phyloP scores from a whole-genome alignment of 1,140 invertebrate genomes.

The Drosophila punjabiensis region DNA sequence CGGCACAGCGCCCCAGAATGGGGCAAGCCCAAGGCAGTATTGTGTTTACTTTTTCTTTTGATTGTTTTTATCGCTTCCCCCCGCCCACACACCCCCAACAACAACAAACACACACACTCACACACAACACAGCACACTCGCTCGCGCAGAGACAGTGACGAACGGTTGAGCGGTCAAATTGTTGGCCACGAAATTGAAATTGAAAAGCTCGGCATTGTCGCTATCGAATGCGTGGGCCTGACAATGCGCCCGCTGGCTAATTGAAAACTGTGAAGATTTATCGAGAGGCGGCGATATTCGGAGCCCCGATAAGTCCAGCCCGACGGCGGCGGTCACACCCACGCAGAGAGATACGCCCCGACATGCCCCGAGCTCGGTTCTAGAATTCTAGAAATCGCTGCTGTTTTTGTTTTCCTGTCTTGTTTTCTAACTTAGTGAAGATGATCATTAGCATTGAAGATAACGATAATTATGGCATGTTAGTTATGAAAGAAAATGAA shows the following conservation, averaged over 20 bases:
- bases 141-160: constrained; percentile 21
- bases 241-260: constrained; percentile 28
- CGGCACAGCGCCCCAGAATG: constrained; percentile 65
- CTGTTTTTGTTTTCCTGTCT: constrained; percentile 67
- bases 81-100: constrained; percentile 30
- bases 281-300: constrained; percentile 21
- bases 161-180: constrained; percentile 42
- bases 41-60: constrained; percentile 65
- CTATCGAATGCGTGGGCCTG: constrained; percentile 27
- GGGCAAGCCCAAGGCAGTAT: constrained; percentile 78
- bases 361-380: constrained; percentile 32
- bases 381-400: constrained; percentile 50
- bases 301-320: constrained; percentile 3
- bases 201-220: constrained; percentile 32
- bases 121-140: constrained; percentile 31
- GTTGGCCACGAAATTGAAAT: constrained; percentile 41
- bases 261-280: constrained; percentile 26
- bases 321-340: constrained; percentile 42
- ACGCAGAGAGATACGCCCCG: constrained; percentile 37
- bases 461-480: constrained; percentile 78
- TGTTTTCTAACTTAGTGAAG: constrained; percentile 66
- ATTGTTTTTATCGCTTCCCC: constrained; percentile 65
- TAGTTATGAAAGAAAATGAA: constrained; percentile 73
- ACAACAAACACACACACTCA: constrained; percentile 12
- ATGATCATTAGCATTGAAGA: constrained; percentile 75